phyloP scores from a whole-genome alignment of 1,140 invertebrate genomes.

The Drosophila auraria region DNA sequence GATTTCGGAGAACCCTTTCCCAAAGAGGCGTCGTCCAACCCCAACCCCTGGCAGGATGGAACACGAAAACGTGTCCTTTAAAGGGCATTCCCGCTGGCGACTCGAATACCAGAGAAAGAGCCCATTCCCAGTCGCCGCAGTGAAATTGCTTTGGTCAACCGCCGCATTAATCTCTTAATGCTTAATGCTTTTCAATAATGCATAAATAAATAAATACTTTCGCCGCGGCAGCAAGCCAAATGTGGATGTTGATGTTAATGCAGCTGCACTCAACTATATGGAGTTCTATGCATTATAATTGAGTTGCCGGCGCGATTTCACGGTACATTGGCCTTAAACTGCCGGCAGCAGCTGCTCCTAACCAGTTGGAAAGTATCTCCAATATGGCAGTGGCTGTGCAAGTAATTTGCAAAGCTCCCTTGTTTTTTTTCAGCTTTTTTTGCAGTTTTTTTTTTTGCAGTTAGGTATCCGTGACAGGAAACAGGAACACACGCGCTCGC shows the following conservation, averaged over 20 bases:
- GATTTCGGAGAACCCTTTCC: not conserved
- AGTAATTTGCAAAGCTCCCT: constrained; percentile 67
- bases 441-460: constrained; percentile 8
- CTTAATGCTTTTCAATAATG: constrained; percentile 37
- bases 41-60: not conserved
- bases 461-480: constrained; percentile 53
- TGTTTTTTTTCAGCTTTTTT: constrained; percentile 28
- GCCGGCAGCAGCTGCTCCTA: constrained; percentile 39
- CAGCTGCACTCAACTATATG: not conserved
- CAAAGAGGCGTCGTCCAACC: not conserved
- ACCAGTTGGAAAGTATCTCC: constrained; percentile 14
- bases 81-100: constrained; percentile 14
- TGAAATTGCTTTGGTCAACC: constrained; percentile 29
- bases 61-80: not conserved
- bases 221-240: constrained; percentile 28
- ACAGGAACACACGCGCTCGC: constrained; percentile 53
- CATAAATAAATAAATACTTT: constrained; percentile 38
- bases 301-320: constrained; percentile 50
- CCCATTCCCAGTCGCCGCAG: constrained; percentile 12
- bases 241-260: constrained; percentile 29
- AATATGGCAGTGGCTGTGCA: constrained; percentile 27
- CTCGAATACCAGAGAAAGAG: not conserved
- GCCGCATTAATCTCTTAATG: constrained; percentile 41
- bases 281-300: constrained; percentile 32
- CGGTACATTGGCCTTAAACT: constrained; percentile 58